Percentiles rank a stretch among this genome's conserved stretches.
Evolutionary conservation across 1,140 invertebrate genomes (phyloP).

Genomic region (Dreissena polymorpha): DNA sequence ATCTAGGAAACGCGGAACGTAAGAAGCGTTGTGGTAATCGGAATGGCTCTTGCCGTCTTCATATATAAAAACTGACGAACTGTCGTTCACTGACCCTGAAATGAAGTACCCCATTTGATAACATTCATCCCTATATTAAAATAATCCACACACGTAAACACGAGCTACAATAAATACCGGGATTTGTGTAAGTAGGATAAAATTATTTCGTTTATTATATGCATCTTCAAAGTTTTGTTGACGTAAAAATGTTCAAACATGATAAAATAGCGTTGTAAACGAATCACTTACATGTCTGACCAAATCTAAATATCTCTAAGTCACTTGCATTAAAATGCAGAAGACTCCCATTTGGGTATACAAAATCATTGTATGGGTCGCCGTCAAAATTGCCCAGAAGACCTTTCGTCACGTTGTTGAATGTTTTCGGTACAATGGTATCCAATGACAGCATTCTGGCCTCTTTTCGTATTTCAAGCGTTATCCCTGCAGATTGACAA

Average conservation of each 20-base stretch:
- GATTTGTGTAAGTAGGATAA: too few species aligned
- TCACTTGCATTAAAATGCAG: background rate
- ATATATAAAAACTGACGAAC: background rate
- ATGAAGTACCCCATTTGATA: background rate
- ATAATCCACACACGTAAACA: too few species aligned
- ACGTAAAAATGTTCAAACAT: background rate
- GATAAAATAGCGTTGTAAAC: background rate
- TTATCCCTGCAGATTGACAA: background rate
- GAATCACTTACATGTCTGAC: background rate
- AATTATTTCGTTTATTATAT: background rate
- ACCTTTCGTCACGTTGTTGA: constrained; percentile 10
- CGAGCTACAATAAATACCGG: too few species aligned
- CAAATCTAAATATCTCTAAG: background rate
- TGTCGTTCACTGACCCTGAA: background rate
- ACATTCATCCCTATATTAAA: background rate
- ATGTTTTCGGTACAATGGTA: constrained; percentile 1
- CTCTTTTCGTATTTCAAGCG: background rate
- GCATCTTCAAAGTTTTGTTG: background rate
- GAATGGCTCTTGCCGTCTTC: background rate
- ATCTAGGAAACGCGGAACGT: constrained; percentile 4
- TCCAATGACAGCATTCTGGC: constrained; percentile 5
- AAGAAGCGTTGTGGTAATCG: constrained; percentile 10
- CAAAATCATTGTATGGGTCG: background rate
- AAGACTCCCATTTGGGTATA: background rate
- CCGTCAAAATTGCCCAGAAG: background rate